These are phyloP conservation scores for Prionailurus bengalensis DNA, from an alignment of 2,113 vertebrate species.

Conservation along the genomic window DNA sequence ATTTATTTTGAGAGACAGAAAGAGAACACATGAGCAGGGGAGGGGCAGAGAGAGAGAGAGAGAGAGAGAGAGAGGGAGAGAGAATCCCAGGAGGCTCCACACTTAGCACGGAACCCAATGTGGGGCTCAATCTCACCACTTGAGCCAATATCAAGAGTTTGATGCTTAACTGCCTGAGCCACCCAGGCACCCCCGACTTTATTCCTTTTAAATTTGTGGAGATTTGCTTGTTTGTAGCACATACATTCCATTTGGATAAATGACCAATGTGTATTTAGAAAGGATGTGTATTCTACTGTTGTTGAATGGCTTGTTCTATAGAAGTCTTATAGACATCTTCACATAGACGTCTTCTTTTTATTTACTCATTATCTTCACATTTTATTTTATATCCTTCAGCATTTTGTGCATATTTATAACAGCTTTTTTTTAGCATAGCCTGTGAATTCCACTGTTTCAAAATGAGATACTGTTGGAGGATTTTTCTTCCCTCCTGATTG, in stretches of 20 bases:
- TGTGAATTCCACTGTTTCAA: conserved; percentile 6
- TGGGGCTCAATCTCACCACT: too few relatives aligned
- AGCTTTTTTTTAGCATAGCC: not conserved
- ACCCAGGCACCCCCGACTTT: not conserved
- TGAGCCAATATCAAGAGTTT: too few relatives aligned
- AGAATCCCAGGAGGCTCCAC: too few relatives aligned
- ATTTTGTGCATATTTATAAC: not conserved
- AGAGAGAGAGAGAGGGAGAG: too few relatives aligned
- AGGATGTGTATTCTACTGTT: not conserved
- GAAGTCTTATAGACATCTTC: not conserved
- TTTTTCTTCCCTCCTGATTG: not conserved
- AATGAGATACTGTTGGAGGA: not conserved
- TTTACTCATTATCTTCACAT: not conserved
- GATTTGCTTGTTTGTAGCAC: not conserved
- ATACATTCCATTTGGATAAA: not conserved
- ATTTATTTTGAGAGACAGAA: too few relatives aligned
- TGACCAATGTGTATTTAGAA: not conserved
- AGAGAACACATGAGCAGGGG: too few relatives aligned
- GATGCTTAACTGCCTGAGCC: too few relatives aligned
- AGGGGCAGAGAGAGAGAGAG: too few relatives aligned
- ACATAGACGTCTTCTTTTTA: not conserved
- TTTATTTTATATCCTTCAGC: not conserved
- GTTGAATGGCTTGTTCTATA: not conserved
- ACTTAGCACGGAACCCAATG: too few relatives aligned
- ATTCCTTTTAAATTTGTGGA: not conserved